These are phyloP conservation scores for Ips typographus DNA, from an alignment of 1,140 invertebrate genomes.

Conservation along the genomic window DNA sequence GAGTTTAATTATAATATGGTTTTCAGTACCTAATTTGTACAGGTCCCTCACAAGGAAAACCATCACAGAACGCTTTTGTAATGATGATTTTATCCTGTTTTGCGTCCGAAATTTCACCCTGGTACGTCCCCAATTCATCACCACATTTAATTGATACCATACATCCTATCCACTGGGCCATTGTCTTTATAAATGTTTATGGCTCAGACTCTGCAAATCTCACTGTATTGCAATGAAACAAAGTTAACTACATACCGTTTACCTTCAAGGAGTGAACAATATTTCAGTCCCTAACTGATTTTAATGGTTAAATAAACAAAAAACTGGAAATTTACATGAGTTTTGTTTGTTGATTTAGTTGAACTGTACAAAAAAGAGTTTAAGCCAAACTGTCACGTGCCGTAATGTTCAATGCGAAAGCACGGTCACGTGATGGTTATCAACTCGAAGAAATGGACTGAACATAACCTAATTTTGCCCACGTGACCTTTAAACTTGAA, in stretches of 20 bases:
- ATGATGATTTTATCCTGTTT: slow-evolving; percentile 72
- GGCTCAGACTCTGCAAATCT: slow-evolving; percentile 17
- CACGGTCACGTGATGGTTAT: too few relatives aligned
- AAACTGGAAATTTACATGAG: too few relatives aligned
- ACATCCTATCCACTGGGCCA: slow-evolving; percentile 70
- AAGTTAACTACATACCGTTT: slow-evolving; percentile 1
- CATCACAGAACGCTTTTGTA: slow-evolving; percentile 77
- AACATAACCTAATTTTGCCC: too few relatives aligned
- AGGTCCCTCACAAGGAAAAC: slow-evolving; percentile 60
- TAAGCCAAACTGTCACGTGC: too few relatives aligned
- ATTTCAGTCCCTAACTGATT: too few relatives aligned
- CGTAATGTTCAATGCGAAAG: too few relatives aligned
- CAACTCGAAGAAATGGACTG: too few relatives aligned
- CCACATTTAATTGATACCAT: slow-evolving; percentile 77
- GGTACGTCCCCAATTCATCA: slow-evolving; percentile 68
- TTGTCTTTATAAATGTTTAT: slow-evolving; percentile 47
- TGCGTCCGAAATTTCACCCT: slow-evolving; percentile 76
- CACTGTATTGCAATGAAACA: neutral
- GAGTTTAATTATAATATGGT: neutral
- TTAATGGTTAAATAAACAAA: too few relatives aligned
- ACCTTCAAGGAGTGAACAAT: too few relatives aligned
- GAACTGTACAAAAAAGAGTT: too few relatives aligned
- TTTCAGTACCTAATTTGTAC: slow-evolving; percentile 41
- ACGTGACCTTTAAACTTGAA: too few relatives aligned
- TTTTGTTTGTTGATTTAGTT: too few relatives aligned